Base-by-base conservation (phyloP, 2,888 invertebrate genomes). In the Raillietiella orientalis region DNA sequence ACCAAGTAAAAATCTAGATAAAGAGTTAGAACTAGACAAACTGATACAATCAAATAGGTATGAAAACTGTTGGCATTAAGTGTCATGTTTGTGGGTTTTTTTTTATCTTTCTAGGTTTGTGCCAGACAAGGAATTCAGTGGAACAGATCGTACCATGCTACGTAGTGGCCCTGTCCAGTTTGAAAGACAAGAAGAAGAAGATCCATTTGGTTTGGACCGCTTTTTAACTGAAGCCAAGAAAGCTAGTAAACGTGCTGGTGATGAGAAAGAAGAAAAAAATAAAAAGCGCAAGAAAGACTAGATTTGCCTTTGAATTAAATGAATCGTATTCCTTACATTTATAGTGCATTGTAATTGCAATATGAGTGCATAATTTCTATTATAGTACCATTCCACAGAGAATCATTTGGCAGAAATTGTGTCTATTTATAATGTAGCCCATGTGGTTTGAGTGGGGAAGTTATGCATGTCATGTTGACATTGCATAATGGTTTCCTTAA, bases 121-220 rank as follows among this genome's bases (percentile, higher is more conserved):
- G 12, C 87, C 93, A 0, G 90, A 93, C 48, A 84, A 87, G 41
- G 84, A 79, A 41, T 93, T 96, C 39, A 69, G 72, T 5, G 93
- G 93, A 2, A 72, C 79, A 0, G 75, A 79, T 40, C 55, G 69
- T 31, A 47, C 53, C 12, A 55, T 57, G 19, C 47, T 61, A 0
- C 59, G 84, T n/a, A 58, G 66, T 6, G 87, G 84, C 0, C 93
- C 96, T 1, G 93, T 96, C 14, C 84, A 90, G 50, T 93, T 93
- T 47, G 79, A 84, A 41, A 65, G 65, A 35, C 64, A 65, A 36
- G 56, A 62, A 6, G 56, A 56, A 32, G 61, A 61, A 30, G 96
- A 99, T 63, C 84, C 90, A 33, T 99, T 99, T 50, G 93, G 90
- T 45, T 56, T 96, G 40, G 87, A 87, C 55, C 77, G 82, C 52